phyloP scores from a whole-genome alignment of 2,113 vertebrate genomes.

The Heloderma charlesbogerti region DNA sequence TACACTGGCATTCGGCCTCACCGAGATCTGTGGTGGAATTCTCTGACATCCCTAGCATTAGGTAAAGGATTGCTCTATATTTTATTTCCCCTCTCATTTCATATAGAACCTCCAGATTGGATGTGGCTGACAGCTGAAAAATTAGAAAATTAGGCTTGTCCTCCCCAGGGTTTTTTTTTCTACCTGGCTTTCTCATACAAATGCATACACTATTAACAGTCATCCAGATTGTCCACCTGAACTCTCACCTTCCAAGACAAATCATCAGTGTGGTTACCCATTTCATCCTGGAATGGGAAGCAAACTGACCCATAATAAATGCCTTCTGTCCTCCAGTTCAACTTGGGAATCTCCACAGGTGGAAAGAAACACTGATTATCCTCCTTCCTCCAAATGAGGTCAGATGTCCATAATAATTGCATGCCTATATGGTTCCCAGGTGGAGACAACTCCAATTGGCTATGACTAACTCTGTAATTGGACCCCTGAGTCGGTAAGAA shows the following conservation, averaged over 20 bases:
- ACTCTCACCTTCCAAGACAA: not conserved
- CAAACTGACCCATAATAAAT: not conserved
- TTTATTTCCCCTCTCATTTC: not conserved
- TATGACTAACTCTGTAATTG: conserved; percentile 27
- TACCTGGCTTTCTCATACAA: not conserved
- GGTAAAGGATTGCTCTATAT: not conserved
- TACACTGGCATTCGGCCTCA: no score
- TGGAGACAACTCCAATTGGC: not conserved
- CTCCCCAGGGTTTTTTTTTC: no score
- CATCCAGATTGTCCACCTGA: not conserved
- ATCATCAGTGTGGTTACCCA: not conserved
- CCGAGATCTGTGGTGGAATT: no score
- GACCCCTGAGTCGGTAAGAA: conserved; percentile 12
- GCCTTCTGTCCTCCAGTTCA: not conserved
- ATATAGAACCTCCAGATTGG: not conserved
- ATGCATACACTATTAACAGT: not conserved
- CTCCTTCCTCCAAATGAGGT: not conserved
- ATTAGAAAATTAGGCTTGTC: not conserved
- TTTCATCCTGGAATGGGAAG: not conserved
- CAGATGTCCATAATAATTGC: conserved; percentile 9
- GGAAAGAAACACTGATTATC: not conserved
- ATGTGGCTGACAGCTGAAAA: not conserved
- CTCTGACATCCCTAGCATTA: no score
- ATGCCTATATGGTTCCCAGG: not conserved
- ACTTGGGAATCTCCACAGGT: not conserved